These are phyloP conservation scores for Henricia sp. DNA, from an alignment of 53 echinoderm and acorn worm species.

Conservation along the genomic window DNA sequence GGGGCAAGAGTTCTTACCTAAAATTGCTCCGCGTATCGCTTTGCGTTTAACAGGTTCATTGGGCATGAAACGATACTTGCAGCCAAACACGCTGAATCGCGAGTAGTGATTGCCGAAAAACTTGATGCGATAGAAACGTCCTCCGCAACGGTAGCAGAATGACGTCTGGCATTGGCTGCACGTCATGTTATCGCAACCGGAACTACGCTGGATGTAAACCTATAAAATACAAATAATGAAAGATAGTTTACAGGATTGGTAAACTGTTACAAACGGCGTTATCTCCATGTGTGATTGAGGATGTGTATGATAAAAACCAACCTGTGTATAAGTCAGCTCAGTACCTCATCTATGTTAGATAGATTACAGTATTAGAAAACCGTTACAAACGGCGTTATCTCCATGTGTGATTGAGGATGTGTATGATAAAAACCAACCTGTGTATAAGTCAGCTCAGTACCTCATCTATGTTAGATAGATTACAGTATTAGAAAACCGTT, in stretches of 20 bases:
- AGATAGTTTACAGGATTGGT: background rate
- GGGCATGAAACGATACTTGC: constrained; percentile 73
- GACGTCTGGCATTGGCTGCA: constrained; percentile 62
- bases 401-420: too few species aligned
- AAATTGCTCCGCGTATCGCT: constrained; percentile 58
- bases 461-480: too few species aligned
- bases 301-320: too few species aligned
- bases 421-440: too few species aligned
- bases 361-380: too few species aligned
- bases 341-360: too few species aligned
- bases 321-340: background rate
- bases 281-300: too few species aligned
- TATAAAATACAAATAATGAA: background rate
- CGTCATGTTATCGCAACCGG: constrained; percentile 77
- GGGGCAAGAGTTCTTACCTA: constrained; percentile 65
- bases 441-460: too few species aligned
- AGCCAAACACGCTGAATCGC: constrained; percentile 69
- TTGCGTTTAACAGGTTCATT: constrained; percentile 63
- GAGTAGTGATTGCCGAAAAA: constrained; percentile 73
- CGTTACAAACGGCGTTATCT: background rate
- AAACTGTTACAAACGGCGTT: background rate
- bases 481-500: too few species aligned
- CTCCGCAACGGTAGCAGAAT: constrained; percentile 73
- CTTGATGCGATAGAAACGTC: constrained; percentile 59
- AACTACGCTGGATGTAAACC: constrained; percentile 72